A percentile compares a stretch with the other conserved stretches of the same genome.
phyloP scores from a whole-genome alignment of 2,797 vertebrate species.

The Macroramphosus scolopax region DNA sequence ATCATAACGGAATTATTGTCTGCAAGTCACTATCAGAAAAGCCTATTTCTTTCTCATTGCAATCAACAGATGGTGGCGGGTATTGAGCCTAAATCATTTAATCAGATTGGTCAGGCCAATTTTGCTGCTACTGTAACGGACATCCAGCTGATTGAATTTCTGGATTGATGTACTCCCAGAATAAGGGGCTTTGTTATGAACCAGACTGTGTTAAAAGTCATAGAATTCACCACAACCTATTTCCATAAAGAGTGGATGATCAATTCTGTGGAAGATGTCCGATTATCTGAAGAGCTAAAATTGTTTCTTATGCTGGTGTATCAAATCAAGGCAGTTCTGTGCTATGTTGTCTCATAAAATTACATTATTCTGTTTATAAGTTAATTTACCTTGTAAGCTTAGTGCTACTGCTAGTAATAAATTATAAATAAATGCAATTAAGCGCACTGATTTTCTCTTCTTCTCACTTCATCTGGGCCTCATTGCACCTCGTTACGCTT shows the following conservation, averaged over 20 bases:
- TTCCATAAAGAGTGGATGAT: slow-evolving; percentile 10
- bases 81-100: slow-evolving; percentile 41
- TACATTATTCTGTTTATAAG: no score
- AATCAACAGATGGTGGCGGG: slow-evolving; percentile 47
- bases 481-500: no score
- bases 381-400: no score
- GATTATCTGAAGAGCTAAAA: slow-evolving; percentile 16
- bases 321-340: no score
- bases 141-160: slow-evolving; percentile 32
- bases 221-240: no score
- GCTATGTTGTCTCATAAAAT: no score
- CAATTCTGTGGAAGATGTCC: slow-evolving; percentile 9
- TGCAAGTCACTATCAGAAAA: slow-evolving; percentile 23
- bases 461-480: slow-evolving; percentile 7
- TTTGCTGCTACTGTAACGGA: slow-evolving; percentile 30
- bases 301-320: slow-evolving; percentile 17
- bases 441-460: slow-evolving; percentile 25
- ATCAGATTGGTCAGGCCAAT: slow-evolving; percentile 41
- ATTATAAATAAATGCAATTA: slow-evolving; percentile 6
- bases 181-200: slow-evolving; percentile 20
- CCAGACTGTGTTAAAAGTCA: slow-evolving; percentile 23
- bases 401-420: slow-evolving; percentile 1
- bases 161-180: slow-evolving; percentile 13
- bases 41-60: slow-evolving; percentile 17
- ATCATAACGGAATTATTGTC: no score